Conservation (phyloP, 1,140 invertebrate species). For the Euglossa dilemma region DNA sequence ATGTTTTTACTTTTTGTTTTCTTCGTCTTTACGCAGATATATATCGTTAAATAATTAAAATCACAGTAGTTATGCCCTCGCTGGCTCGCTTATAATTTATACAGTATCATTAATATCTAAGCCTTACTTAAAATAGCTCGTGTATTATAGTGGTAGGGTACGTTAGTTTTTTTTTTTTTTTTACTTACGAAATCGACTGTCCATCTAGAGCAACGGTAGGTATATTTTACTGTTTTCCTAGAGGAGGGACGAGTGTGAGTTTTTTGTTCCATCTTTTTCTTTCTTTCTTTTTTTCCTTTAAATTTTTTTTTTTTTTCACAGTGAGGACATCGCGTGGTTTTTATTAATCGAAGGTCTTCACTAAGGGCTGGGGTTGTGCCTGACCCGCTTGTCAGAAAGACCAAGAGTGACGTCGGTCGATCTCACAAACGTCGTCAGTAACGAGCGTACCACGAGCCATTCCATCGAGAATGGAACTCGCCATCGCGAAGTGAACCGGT, state of each 20-base stretch:
- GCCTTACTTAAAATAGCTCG: slow-evolving; percentile 78
- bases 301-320: neutral
- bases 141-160: slow-evolving; percentile 70
- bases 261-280: slow-evolving; percentile 3
- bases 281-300: slow-evolving; percentile 13
- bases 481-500: slow-evolving; percentile 26
- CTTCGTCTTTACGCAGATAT: slow-evolving; percentile 74
- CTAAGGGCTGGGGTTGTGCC: slow-evolving; percentile 67
- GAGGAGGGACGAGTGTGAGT: slow-evolving; percentile 53
- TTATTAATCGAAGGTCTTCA: slow-evolving; percentile 58
- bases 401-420: slow-evolving; percentile 81
- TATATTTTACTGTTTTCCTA: slow-evolving; percentile 60
- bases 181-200: slow-evolving; percentile 58
- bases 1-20: slow-evolving; percentile 73
- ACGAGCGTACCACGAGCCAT: slow-evolving; percentile 54
- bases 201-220: slow-evolving; percentile 62
- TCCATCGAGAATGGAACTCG: slow-evolving; percentile 41
- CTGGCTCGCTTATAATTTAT: slow-evolving; percentile 81
- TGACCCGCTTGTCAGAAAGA: slow-evolving; percentile 81
- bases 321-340: slow-evolving; percentile 46
- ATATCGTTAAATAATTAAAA: slow-evolving; percentile 83
- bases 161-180: slow-evolving; percentile 45
- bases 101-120: slow-evolving; percentile 78
- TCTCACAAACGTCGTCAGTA: slow-evolving; percentile 79
- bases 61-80: slow-evolving; percentile 83